phyloP scores from a whole-genome alignment of 1,140 invertebrate species.

The Episyrphus balteatus region DNA sequence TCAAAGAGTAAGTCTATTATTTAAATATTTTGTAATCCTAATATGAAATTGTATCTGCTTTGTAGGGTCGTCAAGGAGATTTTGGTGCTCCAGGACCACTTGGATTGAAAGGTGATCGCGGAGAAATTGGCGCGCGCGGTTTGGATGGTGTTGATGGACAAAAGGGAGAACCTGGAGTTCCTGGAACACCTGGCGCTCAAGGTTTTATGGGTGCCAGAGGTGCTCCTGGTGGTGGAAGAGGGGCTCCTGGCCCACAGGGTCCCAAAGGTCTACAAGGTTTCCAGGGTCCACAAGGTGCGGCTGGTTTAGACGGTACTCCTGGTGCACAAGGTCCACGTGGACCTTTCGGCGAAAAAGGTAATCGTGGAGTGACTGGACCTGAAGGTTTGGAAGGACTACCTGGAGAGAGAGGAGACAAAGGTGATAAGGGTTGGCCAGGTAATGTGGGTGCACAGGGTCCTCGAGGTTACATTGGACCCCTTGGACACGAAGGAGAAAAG shows the following conservation, averaged over 20 bases:
- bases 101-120: slow-evolving; percentile 70
- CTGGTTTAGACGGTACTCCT: slow-evolving; percentile 61
- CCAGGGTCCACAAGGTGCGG: slow-evolving; percentile 57
- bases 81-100: slow-evolving; percentile 66
- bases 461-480: slow-evolving; percentile 46
- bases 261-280: slow-evolving; percentile 25
- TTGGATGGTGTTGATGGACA: slow-evolving; percentile 54
- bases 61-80: slow-evolving; percentile 76
- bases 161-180: slow-evolving; percentile 63
- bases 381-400: slow-evolving; percentile 44
- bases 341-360: slow-evolving; percentile 39
- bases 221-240: slow-evolving; percentile 55
- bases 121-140: slow-evolving; percentile 67
- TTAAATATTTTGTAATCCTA: no score
- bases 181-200: slow-evolving; percentile 49
- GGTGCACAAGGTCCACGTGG: slow-evolving; percentile 51
- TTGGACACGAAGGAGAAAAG: slow-evolving; percentile 52
- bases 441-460: slow-evolving; percentile 45
- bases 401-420: slow-evolving; percentile 46
- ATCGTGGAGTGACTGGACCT: slow-evolving; percentile 44
- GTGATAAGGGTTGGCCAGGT: slow-evolving; percentile 37
- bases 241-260: slow-evolving; percentile 42
- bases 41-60: slow-evolving; percentile 50
- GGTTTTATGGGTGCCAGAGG: slow-evolving; percentile 63
- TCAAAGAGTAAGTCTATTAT: slow-evolving; percentile 49